Evolutionary conservation across 2,113 vertebrate genomes (phyloP).

Genomic region (Perca fluviatilis): DNA sequence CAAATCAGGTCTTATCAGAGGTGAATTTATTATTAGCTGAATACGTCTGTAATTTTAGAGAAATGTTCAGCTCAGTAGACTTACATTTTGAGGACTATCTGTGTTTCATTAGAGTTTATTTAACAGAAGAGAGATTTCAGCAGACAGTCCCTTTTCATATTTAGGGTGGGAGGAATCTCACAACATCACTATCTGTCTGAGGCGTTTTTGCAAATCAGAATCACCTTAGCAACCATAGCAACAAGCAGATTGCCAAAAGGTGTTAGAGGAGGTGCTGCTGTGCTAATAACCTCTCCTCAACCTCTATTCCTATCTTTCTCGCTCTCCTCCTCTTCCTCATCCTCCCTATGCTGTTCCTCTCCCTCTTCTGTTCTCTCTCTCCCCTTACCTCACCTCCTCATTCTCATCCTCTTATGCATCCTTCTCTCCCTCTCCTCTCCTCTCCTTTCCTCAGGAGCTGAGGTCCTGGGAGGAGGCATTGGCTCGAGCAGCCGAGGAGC

Average conservation of each 20-base stretch:
- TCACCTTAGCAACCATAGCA: conserved; percentile 50
- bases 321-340: neutral
- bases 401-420: neutral
- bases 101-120: neutral
- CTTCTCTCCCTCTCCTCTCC: neutral
- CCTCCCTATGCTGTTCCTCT: neutral
- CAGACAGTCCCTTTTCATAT: conserved; percentile 12
- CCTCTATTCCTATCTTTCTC: neutral
- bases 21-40: neutral
- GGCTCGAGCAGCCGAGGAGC: conserved; percentile 89
- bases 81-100: too few relatives aligned
- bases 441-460: conserved; percentile 85
- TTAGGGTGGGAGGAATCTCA: conserved; percentile 30
- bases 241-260: conserved; percentile 5
- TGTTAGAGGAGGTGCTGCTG: conserved; percentile 49
- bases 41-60: neutral
- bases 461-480: conserved; percentile 93
- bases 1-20: neutral
- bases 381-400: neutral
- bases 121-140: neutral
- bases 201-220: conserved; percentile 46
- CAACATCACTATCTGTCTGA: conserved; percentile 16
- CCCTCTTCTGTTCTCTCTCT: neutral
- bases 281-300: conserved; percentile 10
- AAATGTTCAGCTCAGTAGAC: too few relatives aligned